phyloP scores from a whole-genome alignment of 2,888 invertebrate species.

The Acleris emargana region DNA sequence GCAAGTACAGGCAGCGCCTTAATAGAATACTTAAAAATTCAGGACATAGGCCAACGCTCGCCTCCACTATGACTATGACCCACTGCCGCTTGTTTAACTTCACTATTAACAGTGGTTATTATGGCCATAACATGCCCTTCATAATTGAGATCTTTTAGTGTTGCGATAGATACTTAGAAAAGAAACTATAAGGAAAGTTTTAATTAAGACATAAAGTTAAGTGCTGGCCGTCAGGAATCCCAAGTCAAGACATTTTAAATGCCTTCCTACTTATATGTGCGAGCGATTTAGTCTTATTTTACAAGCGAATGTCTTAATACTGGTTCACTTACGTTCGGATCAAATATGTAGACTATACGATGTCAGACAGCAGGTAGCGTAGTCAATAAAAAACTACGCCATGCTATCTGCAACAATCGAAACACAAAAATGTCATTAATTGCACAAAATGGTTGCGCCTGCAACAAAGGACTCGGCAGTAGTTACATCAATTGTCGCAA shows the following conservation, averaged over 20 bases:
- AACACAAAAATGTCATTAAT: constrained; percentile 37
- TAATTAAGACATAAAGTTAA: constrained; percentile 18
- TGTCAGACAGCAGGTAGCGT: constrained; percentile 46
- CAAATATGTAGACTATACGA: constrained; percentile 27
- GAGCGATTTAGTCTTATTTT: neutral
- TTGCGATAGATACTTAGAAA: constrained; percentile 13
- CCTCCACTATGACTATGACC: constrained; percentile 56
- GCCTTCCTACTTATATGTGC: neutral
- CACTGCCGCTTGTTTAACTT: constrained; percentile 47
- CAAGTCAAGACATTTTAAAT: neutral
- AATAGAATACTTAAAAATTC: constrained; percentile 80
- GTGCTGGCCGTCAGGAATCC: neutral
- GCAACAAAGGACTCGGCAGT: constrained; percentile 12
- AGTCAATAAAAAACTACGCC: constrained; percentile 50
- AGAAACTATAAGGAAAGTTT: constrained; percentile 25
- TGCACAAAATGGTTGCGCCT: constrained; percentile 9
- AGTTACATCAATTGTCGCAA: constrained; percentile 12
- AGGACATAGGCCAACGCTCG: constrained; percentile 57
- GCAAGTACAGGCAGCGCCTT: constrained; percentile 55
- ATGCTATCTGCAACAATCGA: constrained; percentile 65
- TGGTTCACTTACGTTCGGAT: constrained; percentile 27
- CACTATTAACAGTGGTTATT: constrained; percentile 22
- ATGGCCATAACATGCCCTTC: constrained; percentile 31
- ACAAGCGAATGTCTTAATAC: neutral
- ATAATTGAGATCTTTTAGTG: constrained; percentile 18